Base-by-base conservation (phyloP, 2,888 invertebrate genomes). In the Axea sp. region DNA sequence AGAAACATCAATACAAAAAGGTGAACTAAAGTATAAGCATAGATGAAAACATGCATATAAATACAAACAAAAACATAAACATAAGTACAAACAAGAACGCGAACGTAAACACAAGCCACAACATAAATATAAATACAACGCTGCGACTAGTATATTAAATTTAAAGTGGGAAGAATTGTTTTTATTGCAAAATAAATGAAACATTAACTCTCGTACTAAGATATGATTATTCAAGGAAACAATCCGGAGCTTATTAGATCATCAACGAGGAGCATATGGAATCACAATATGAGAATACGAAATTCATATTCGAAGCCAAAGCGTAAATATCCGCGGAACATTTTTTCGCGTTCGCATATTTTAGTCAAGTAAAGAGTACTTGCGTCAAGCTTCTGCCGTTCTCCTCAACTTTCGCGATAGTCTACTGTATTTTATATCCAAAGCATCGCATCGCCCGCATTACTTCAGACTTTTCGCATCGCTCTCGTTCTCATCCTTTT, bases 341-440 rank as follows among this genome's bases (percentile, higher is more conserved):
- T 55, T 47, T 59, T 68, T 45, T 26, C 22, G 33, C 26, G 53
- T 5, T 30, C 47, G 30, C 41, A 49, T 64, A 64, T 64, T 68
- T 68, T 64, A 62, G 51, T 43, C 62, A 30, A 64, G 47, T 47
- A 60, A 73, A 62, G 64, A 68, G 62, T 47, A 60, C 67, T 47
- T 47, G 67, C 67, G 55, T 73, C 67, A 68, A 68, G 73, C 67
- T 60, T 65, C 65, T 31, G 47, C 41, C 35, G 53, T 73, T 60
- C 47, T 33, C 26, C 24, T 60, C 60, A 72, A 73, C 73, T 73
- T 68, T 39, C 14, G 53, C 60, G 68, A 64, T 73, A 49, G 67
- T 62, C 73, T 45, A 31, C 55, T 28, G 62, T 37, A 67, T 55
- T 57, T 67, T 62, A 68, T 73, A 53, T 35, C 39, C 60, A 67